Evolutionary conservation across 2,888 invertebrate species (phyloP), one percentile per base, ranked within the genome.

Genomic region (Troides aeacus): DNA sequence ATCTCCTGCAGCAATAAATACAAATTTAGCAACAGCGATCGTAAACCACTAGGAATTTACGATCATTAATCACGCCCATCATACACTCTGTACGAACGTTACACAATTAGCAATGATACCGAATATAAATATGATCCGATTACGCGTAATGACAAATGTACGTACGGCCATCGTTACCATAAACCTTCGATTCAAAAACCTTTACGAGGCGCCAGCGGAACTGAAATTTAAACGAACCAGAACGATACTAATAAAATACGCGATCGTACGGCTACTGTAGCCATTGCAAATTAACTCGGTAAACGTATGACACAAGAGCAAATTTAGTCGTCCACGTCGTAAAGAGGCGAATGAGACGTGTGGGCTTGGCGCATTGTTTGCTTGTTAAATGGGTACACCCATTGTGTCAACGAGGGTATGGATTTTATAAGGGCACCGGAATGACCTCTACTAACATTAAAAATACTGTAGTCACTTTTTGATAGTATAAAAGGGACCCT

Each of bases 281-380:
- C 70, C 79, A 79, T 80, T 78, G 79, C 79, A 74, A 82, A 82
- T 79, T 77, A 58, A 59, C 60, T 66, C 42, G 72, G 71, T 75
- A 78, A 75, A 76, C 75, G 78, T 77, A 77, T 81, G 80, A 83
- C 79, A 80, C 77, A 80, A 77, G 80, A 83, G 75, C 80, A 78
- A 84, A 85, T 83, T 84, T 86, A 79, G 81, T 82, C 84, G 84
- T 82, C 81, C 80, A 77, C 77, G 78, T 78, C 79, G 81, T 81
- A 84, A 87, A 84, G 83, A 84, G 82, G 80, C 78, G 80, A 81
- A 83, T 83, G 84, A 81, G 82, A 76, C 77, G 82, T 77, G 85
- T 89, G 86, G 89, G 90, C 82, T 82, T 86, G 87, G 86, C 69
- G 62, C 83, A 87, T 89, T 89, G 89, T 88, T 84, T 83, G 79